Evolutionary conservation across 2,113 vertebrate genomes (phyloP), one percentile per base, ranked within the genome.

Genomic region (Thamnophis sirtalis): DNA sequence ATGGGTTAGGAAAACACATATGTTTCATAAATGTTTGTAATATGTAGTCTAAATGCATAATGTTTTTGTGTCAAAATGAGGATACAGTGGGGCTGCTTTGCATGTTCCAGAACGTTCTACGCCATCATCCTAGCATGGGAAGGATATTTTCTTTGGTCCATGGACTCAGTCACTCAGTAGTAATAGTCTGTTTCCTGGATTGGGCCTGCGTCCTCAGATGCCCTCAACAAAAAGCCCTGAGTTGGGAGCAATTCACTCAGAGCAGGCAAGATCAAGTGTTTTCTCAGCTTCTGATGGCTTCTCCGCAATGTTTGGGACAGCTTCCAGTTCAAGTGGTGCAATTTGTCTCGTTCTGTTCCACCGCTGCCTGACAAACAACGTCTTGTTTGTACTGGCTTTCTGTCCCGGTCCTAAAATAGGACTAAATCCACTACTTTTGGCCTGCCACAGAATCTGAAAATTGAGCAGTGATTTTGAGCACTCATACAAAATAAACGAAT

Each of bases 301-400:
- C 15, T 73, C 58, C 22, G 3, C 85, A 87, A 17, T 11, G 24
- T 33, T 73, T 73, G 58, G 90, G 58, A 91, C 17, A 22, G 50
- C 22, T 87, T 91, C 58, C 85, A 91, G 84, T 73, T 49, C 58
- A 73, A 87, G 91, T 91, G 91, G 91, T 87, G 49, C 58, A 91
- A 89, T 87, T 91, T 87, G 86, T 92, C 60, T 92, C 86, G 6
- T 73, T 84, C 50, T 54, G 73, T 51, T 55, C 24, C 26, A 55
- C 86, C 86, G 9, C 63, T 80, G 86, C 60, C 63, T 92, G 38
- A 92, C 22, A 73, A 51, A 88, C 60, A 88, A 48, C 15, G 22
- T 26, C 49, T 10, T 88, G 26, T 92, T 92, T 88, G 56, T 54
- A 88, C 48, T 88, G 91, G 86, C 86, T 87, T 87, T 53, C 7